Base-by-base conservation (phyloP, 2,888 invertebrate species). In the Pyrrhia umbra region DNA sequence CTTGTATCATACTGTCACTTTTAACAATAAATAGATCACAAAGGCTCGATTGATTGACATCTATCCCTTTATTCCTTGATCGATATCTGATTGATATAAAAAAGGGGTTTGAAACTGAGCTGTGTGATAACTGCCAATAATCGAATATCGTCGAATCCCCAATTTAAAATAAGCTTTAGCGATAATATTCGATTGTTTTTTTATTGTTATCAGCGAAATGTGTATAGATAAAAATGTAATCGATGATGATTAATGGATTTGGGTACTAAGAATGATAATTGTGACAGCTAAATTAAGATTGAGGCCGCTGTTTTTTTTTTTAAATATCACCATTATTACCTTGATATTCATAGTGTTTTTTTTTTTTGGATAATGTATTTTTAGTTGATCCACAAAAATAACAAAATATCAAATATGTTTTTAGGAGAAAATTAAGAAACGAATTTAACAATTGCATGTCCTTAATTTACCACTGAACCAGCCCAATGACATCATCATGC, bases 21-120 rank as follows among this genome's bases (percentile, higher is more conserved):
- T 61, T 49, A 52, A 63, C 56, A 75, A 75, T 58, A 63, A 63
- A 55, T 43, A 30, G 21, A 46, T 47, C 20, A 68, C 60, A 67
- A 67, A 59, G 27, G 34, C 13, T 52, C 15, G 23, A 47, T 66
- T 56, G 71, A 75, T 75, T 71, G 76, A 70, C 60, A 54, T 50
- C 37, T 50, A 46, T 55, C 25, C 56, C 63, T 45, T 58, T 55
- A 5, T 15, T 20, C 25, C 15, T 18, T 59, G 51, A 68, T 71
- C 51, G 63, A 75, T 61, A 58, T 51, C 46, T 52, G 39, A 69
- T 51, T 20, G 34, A 55, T 68, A 37, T 39, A 20, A 37, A 51
- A 57, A 67, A 66, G 62, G 57, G 71, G 59, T 56, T 56, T 16
- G 18, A 8, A 55, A 23, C 10, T 57, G 47, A 39, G 25, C 30